Percentiles rank a stretch among this genome's conserved stretches.
These are phyloP conservation scores for Plotosus lineatus DNA, from an alignment of 2,113 vertebrate species.

Conservation along the genomic window DNA sequence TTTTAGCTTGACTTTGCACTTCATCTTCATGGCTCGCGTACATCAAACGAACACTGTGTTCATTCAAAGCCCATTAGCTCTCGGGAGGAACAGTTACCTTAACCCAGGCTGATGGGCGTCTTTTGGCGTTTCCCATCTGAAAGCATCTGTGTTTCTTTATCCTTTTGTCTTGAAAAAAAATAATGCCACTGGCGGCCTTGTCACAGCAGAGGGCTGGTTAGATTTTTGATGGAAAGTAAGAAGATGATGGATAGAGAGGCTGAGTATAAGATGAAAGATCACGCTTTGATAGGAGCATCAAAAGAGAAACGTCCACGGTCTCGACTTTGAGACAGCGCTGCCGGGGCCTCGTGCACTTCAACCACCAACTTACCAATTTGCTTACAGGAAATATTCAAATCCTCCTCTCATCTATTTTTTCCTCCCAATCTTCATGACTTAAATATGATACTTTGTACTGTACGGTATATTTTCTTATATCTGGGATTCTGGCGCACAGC, in stretches of 20 bases:
- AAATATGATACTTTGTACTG: not conserved
- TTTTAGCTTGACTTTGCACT: not conserved
- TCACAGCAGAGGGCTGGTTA: slow-evolving; percentile 14
- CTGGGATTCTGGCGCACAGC: not conserved
- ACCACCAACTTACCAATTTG: not conserved
- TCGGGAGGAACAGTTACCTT: not conserved
- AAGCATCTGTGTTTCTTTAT: not conserved
- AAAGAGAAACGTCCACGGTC: slow-evolving; percentile 30
- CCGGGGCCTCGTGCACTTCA: not conserved
- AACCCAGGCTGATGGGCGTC: slow-evolving; percentile 17
- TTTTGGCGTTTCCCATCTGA: not conserved
- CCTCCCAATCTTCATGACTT: not conserved
- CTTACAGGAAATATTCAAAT: not conserved
- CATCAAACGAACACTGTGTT: not conserved
- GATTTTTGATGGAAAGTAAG: slow-evolving; percentile 17
- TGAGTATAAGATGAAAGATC: slow-evolving; percentile 43
- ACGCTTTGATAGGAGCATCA: slow-evolving; percentile 42
- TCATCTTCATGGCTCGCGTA: not conserved
- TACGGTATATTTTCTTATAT: not conserved
- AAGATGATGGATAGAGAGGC: not conserved
- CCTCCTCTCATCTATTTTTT: not conserved
- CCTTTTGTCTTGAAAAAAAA: slow-evolving; percentile 27
- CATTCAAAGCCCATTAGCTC: slow-evolving; percentile 31
- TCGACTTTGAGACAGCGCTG: not conserved
- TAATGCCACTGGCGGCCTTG: slow-evolving; percentile 34